Conservation (phyloP, 2,797 vertebrate species). For the Liparis tanakae region DNA sequence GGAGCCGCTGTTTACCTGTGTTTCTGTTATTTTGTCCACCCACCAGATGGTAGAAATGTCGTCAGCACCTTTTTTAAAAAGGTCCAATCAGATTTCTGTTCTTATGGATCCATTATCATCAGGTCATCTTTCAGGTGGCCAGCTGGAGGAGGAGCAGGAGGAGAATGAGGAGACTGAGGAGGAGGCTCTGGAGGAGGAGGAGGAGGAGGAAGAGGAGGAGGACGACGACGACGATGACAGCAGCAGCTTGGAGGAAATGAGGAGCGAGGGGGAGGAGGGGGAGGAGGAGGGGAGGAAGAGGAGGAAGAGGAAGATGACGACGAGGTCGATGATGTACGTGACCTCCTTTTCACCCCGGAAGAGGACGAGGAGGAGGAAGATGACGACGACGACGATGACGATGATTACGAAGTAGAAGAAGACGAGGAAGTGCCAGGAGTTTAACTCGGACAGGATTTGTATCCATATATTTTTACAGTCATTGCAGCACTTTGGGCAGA, state of each 20-base stretch:
- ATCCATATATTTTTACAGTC: conserved; percentile 18
- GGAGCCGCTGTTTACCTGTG: background rate
- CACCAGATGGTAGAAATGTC: background rate
- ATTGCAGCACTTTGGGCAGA: conserved; percentile 42
- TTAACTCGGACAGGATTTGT: conserved; percentile 19
- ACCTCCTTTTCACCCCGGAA: conserved; percentile 57
- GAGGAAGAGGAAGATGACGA: conserved; percentile 66
- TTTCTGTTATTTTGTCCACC: background rate
- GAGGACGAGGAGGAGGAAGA: conserved; percentile 61
- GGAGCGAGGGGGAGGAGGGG: conserved; percentile 72
- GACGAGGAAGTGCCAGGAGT: conserved; percentile 42
- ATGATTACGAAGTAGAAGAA: conserved; percentile 19
- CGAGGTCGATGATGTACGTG: conserved; percentile 49
- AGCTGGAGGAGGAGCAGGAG: conserved; percentile 60
- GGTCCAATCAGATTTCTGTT: background rate
- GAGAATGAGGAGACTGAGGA: conserved; percentile 64
- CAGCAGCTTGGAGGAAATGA: conserved; percentile 75
- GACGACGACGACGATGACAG: conserved; percentile 66
- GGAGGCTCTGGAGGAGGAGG: conserved; percentile 51
- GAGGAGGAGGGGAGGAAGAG: conserved; percentile 62
- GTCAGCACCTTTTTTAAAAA: background rate
- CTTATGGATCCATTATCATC: background rate
- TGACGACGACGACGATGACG: background rate
- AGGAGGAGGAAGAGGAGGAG: conserved; percentile 53
- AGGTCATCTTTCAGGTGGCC: conserved; percentile 57